Conservation (phyloP, 1,140 invertebrate genomes). For the Philaenus spumarius region DNA sequence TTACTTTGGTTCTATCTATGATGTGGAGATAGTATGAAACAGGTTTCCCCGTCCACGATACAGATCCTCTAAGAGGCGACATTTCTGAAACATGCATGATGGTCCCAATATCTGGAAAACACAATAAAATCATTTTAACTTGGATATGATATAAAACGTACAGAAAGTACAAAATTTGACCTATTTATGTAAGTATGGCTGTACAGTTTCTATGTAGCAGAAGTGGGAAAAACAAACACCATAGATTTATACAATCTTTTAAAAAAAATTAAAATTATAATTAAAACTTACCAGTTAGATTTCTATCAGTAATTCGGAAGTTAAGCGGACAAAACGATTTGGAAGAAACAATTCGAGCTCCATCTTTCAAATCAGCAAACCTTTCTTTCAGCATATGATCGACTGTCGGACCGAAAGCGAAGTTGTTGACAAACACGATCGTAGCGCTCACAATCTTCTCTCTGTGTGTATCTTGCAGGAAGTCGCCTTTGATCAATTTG, state of each 20-base stretch:
- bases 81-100: slow-evolving; percentile 98
- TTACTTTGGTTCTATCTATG: slow-evolving; percentile 82
- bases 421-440: slow-evolving; percentile 98
- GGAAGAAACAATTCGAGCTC: slow-evolving; percentile 95
- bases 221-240: no score
- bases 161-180: no score
- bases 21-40: slow-evolving; percentile 97
- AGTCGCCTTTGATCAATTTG: slow-evolving; percentile 88
- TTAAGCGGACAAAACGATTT: slow-evolving; percentile 97
- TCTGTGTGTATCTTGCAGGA: slow-evolving; percentile 81
- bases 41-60: slow-evolving; percentile 97
- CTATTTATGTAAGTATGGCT: no score
- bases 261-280: background rate
- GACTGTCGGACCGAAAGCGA: slow-evolving; percentile 93
- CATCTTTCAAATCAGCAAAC: slow-evolving; percentile 93
- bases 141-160: no score
- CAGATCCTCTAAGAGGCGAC: slow-evolving; percentile 87
- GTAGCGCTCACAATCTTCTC: slow-evolving; percentile 88
- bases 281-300: slow-evolving; percentile 55
- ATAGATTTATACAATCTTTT: background rate
- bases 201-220: no score
- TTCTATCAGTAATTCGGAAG: slow-evolving; percentile 93
- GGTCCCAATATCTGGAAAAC: slow-evolving; percentile 81
- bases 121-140: no score
- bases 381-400: slow-evolving; percentile 94